Evolutionary conservation across 2,797 vertebrate genomes (phyloP).

Genomic region (Eremophila alpestris): DNA sequence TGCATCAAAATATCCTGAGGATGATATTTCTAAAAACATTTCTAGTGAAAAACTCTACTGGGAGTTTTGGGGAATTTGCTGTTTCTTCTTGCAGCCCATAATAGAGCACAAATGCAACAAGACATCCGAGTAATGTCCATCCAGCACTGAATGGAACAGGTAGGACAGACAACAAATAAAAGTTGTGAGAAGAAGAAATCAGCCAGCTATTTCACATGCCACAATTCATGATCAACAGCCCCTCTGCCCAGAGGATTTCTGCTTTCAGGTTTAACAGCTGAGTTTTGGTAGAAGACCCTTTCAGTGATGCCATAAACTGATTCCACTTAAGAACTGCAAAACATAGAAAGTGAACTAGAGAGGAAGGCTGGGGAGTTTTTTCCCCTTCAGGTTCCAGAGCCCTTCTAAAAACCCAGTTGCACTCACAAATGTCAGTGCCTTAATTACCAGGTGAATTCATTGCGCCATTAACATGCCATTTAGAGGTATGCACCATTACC

Average conservation of each 20-base stretch:
- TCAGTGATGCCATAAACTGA: not conserved
- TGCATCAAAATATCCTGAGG: not conserved
- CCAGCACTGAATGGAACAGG: not conserved
- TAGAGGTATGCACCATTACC: slow-evolving; percentile 5
- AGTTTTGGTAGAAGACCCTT: not conserved
- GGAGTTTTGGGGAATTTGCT: not conserved
- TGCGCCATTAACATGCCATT: slow-evolving; percentile 3
- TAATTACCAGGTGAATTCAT: slow-evolving; percentile 34
- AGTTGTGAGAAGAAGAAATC: not conserved
- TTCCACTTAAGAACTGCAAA: not conserved
- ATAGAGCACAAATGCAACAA: not conserved
- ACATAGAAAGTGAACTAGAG: not conserved
- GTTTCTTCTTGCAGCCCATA: not conserved
- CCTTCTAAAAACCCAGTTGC: not conserved
- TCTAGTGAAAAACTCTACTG: not conserved
- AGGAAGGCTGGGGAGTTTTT: not conserved
- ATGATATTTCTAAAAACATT: not conserved
- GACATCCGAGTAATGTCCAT: not conserved
- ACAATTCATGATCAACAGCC: not conserved
- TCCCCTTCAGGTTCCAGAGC: not conserved
- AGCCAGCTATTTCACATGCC: not conserved
- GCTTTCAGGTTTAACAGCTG: not conserved
- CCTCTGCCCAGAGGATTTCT: not conserved
- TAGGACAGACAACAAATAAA: not conserved
- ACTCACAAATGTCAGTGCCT: not conserved